These are phyloP conservation scores for Siniperca scherzeri DNA, from an alignment of 2,797 vertebrate species.

Conservation along the genomic window DNA sequence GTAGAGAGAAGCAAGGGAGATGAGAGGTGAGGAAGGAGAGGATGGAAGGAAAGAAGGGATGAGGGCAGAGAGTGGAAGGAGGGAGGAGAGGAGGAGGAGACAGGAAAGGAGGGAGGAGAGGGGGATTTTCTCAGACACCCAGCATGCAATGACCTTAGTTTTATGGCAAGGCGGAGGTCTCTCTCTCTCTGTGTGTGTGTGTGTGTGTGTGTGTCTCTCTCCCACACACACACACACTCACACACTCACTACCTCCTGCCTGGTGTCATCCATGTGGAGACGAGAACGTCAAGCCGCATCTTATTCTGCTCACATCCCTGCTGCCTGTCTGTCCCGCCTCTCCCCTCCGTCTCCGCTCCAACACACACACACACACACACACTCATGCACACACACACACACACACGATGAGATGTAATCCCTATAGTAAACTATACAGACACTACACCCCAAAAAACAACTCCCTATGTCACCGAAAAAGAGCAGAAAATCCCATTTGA, in stretches of 20 bases:
- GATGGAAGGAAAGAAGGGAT: not conserved
- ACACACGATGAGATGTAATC: slow-evolving; percentile 12
- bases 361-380: slow-evolving; percentile 33
- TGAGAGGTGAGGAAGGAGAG: slow-evolving; percentile 29
- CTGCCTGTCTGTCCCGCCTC: slow-evolving; percentile 62
- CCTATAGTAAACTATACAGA: slow-evolving; percentile 50
- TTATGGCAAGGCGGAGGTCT: slow-evolving; percentile 65
- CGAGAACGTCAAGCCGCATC: slow-evolving; percentile 53
- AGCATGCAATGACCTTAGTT: slow-evolving; percentile 78
- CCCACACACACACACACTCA: slow-evolving; percentile 20
- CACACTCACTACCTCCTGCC: slow-evolving; percentile 14
- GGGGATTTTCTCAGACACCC: slow-evolving; percentile 68
- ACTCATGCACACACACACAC: slow-evolving; percentile 24
- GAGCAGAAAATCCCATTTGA: not conserved
- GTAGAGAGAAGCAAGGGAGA: slow-evolving; percentile 38
- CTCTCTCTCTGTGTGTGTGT: slow-evolving; percentile 28
- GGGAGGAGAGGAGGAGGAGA: not conserved
- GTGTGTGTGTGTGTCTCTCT: not conserved
- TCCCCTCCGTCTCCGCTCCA: slow-evolving; percentile 33
- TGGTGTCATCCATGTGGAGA: slow-evolving; percentile 71
- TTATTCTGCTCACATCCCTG: slow-evolving; percentile 67
- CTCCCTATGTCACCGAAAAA: not conserved
- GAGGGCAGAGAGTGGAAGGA: not conserved
- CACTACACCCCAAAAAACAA: not conserved
- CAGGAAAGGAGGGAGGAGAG: slow-evolving; percentile 14